A percentile compares a stretch with the other conserved stretches of the same genome.
Conservation (phyloP, 2,797 vertebrate genomes). For the Gallinago solitaria region DNA sequence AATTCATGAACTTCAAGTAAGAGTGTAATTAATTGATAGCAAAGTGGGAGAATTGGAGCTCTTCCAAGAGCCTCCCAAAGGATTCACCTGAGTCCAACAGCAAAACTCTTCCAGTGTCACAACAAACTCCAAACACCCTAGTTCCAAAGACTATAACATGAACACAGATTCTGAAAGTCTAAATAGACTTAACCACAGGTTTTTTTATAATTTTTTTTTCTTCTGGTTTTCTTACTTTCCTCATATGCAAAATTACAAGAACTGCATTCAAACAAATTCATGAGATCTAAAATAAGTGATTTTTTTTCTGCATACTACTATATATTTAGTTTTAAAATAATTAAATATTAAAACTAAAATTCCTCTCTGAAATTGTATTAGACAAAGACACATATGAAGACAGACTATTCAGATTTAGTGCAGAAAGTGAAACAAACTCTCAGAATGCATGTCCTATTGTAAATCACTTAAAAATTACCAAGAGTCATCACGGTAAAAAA, state of each 20-base stretch:
- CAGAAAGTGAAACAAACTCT: neutral
- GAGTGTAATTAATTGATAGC: slow-evolving; percentile 26
- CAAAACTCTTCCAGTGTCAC: neutral
- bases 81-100: slow-evolving; percentile 29
- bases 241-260: neutral
- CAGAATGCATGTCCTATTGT: fast-evolving
- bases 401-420: neutral
- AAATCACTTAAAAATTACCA: slow-evolving; percentile 16
- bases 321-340: slow-evolving; percentile 7
- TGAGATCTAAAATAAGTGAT: neutral
- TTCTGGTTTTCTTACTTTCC: neutral
- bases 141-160: neutral
- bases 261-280: neutral
- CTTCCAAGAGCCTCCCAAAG: slow-evolving; percentile 34
- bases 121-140: neutral
- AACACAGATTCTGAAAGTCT: neutral
- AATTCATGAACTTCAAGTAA: neutral
- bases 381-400: neutral
- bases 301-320: neutral
- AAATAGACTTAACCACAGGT: neutral
- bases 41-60: slow-evolving; percentile 4
- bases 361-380: neutral
- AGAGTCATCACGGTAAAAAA: neutral
- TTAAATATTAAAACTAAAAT: slow-evolving; percentile 8
- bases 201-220: neutral